Evolutionary conservation across 2,113 vertebrate genomes (phyloP).

Genomic region (Sapayoa aenigma): DNA sequence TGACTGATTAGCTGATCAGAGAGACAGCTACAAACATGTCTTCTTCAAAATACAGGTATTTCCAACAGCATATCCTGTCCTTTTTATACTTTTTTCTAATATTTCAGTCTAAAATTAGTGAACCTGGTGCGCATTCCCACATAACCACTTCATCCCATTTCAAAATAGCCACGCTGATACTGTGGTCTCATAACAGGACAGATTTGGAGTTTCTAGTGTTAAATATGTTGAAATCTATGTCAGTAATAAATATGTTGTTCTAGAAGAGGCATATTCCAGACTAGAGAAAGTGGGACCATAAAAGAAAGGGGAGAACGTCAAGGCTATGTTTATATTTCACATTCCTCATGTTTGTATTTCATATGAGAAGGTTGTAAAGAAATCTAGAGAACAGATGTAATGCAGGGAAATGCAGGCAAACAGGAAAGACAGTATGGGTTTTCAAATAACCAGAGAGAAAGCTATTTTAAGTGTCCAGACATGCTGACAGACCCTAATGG

Average conservation of each 20-base stretch:
- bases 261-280: neutral
- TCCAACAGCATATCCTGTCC: neutral
- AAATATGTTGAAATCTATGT: neutral
- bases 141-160: neutral
- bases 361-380: neutral
- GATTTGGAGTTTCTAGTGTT: neutral
- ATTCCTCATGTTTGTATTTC: neutral
- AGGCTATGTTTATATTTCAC: neutral
- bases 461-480: neutral
- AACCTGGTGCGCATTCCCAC: neutral
- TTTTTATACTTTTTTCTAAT: neutral
- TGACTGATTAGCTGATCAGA: neutral
- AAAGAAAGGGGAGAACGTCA: neutral
- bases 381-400: neutral
- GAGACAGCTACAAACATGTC: neutral
- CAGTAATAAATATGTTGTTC: neutral
- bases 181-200: neutral
- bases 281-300: neutral
- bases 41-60: neutral
- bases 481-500: neutral
- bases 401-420: neutral
- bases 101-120: neutral
- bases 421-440: neutral
- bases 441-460: neutral
- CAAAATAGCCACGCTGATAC: neutral